Percentiles rank a stretch among this genome's conserved stretches.
Conservation (phyloP, 2,888 invertebrate species). For the Drosophila pseudotalamancana region DNA sequence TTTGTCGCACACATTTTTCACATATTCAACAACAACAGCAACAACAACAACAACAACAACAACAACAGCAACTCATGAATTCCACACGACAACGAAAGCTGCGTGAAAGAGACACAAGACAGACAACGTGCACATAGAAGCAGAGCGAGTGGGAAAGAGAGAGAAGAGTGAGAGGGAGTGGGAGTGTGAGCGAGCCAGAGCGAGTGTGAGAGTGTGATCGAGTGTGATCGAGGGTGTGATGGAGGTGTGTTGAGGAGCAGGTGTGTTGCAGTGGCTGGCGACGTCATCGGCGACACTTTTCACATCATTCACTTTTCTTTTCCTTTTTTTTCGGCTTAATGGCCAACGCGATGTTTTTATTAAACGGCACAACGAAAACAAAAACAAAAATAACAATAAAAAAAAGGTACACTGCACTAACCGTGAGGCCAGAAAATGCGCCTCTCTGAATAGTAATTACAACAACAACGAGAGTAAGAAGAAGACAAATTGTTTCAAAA, state of each 20-base stretch:
- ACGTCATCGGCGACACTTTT: conserved; percentile 74
- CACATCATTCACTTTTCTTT: conserved; percentile 55
- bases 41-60: conserved; percentile 17
- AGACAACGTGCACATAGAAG: conserved; percentile 26
- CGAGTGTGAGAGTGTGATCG: conserved; percentile 6
- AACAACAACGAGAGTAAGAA: conserved; percentile 7
- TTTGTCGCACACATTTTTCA: conserved; percentile 79
- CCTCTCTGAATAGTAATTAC: conserved; percentile 4
- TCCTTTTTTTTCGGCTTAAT: conserved; percentile 48
- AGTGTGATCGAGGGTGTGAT: not conserved
- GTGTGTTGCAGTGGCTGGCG: conserved; percentile 12
- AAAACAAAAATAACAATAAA: too few relatives aligned
- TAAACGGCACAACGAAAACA: not conserved
- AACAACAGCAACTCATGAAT: conserved; percentile 28
- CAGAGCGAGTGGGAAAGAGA: not conserved
- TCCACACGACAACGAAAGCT: conserved; percentile 41
- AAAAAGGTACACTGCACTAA: conserved; percentile 32
- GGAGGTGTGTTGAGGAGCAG: not conserved
- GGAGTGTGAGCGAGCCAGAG: not conserved
- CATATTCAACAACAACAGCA: conserved; percentile 50
- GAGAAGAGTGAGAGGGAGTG: not conserved
- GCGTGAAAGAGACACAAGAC: too few relatives aligned
- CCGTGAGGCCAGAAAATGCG: conserved; percentile 13
- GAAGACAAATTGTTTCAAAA: too few relatives aligned
- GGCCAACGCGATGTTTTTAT: conserved; percentile 37